Percentiles rank a stretch among this genome's conserved stretches.
These are phyloP conservation scores for Centroberyx gerrardi DNA, from an alignment of 2,797 vertebrate species.

Conservation along the genomic window DNA sequence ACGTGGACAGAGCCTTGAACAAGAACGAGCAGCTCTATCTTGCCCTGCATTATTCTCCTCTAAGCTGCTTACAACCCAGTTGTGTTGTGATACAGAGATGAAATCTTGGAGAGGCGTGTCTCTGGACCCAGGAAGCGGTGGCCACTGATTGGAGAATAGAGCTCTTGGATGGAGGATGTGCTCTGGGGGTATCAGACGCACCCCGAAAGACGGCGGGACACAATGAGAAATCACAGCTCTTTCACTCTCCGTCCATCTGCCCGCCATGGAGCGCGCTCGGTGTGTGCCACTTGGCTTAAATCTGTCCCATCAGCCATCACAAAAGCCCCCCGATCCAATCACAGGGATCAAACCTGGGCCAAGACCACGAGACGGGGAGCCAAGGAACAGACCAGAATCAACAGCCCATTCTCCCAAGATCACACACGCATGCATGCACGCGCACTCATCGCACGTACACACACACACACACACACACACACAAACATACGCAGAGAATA, in stretches of 20 bases:
- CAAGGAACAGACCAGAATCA: conserved; percentile 84
- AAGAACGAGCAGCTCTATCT: conserved; percentile 67
- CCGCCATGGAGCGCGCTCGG: conserved; percentile 78
- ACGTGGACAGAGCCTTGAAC: conserved; percentile 53
- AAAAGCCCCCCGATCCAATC: conserved; percentile 85
- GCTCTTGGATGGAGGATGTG: conserved; percentile 79
- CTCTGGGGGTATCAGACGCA: conserved; percentile 78
- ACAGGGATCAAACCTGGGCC: conserved; percentile 79
- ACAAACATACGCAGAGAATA: conserved; percentile 21
- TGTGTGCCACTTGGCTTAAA: conserved; percentile 86
- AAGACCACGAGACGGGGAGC: conserved; percentile 80
- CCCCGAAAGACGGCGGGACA: conserved; percentile 82
- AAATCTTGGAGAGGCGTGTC: conserved; percentile 82
- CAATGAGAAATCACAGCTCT: conserved; percentile 88
- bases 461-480: conserved; percentile 20
- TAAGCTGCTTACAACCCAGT: conserved; percentile 80
- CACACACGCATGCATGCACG: conserved; percentile 43
- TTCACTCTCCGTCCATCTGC: conserved; percentile 86
- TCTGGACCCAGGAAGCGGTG: conserved; percentile 80
- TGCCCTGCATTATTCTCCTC: conserved; percentile 67
- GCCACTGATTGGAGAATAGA: conserved; percentile 82
- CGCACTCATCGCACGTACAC: conserved; percentile 24
- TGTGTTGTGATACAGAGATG: conserved; percentile 76
- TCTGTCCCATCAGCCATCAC: conserved; percentile 83
- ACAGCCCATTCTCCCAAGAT: conserved; percentile 84